These are phyloP conservation scores for Gasterosteus nipponicus DNA, from an alignment of 2,113 vertebrate genomes.

Conservation along the genomic window DNA sequence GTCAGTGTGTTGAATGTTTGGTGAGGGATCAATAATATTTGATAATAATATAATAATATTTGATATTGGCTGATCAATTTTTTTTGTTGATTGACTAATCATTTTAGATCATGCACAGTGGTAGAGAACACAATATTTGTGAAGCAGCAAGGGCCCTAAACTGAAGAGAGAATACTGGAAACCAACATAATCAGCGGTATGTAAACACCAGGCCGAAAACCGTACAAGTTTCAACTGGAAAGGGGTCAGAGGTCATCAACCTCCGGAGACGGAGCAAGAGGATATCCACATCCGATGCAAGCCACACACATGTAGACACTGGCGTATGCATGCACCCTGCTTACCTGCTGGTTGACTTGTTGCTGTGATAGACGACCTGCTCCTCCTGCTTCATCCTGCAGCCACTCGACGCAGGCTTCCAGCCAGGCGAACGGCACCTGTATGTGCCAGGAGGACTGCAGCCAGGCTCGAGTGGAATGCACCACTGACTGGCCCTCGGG, in stretches of 20 bases:
- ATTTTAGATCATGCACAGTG: not conserved
- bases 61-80: too few species aligned
- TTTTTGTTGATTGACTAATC: not conserved
- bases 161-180: not conserved
- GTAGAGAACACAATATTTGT: not conserved
- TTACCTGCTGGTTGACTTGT: constrained; percentile 90
- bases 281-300: not conserved
- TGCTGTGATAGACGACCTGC: constrained; percentile 81
- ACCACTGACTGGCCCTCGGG: constrained; percentile 57
- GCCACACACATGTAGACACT: not conserved
- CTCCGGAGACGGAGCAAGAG: not conserved
- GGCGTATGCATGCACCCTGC: not conserved
- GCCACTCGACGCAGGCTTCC: constrained; percentile 92
- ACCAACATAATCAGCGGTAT: not conserved
- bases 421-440: constrained; percentile 90
- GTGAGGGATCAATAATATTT: not conserved
- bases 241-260: not conserved
- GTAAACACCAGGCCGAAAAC: not conserved
- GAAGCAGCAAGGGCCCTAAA: not conserved
- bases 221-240: not conserved
- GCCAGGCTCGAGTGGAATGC: constrained; percentile 86
- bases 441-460: constrained; percentile 88
- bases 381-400: constrained; percentile 86
- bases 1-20: not conserved
- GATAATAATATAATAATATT: not conserved